Conservation (phyloP, 1,140 invertebrate genomes). For the Drosophila grimshawi region DNA sequence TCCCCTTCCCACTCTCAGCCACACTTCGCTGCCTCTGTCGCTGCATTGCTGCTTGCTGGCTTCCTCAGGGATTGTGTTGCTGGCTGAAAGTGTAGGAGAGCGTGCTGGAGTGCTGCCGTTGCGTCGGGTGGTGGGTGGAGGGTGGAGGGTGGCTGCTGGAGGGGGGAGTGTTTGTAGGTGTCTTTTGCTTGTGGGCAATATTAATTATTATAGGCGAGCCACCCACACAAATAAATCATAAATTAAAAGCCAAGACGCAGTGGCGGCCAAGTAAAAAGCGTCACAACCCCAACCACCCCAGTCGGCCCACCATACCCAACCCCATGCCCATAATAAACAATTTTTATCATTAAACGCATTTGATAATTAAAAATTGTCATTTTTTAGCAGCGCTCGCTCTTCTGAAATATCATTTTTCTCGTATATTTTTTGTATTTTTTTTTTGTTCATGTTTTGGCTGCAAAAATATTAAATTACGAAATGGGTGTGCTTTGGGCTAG, state of each 20-base stretch:
- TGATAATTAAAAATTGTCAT: slow-evolving; percentile 84
- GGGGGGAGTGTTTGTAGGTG: slow-evolving; percentile 18
- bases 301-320: neutral
- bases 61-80: slow-evolving; percentile 58
- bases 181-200: slow-evolving; percentile 71
- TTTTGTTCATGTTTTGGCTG: slow-evolving; percentile 27
- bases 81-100: slow-evolving; percentile 13
- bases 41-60: neutral
- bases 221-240: slow-evolving; percentile 81
- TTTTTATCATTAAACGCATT: slow-evolving; percentile 84
- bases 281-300: neutral
- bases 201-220: slow-evolving; percentile 80
- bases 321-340: slow-evolving; percentile 51
- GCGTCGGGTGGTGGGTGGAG: neutral
- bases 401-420: slow-evolving; percentile 57
- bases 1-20: neutral
- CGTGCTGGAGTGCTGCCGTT: too few species aligned
- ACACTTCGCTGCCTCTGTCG: neutral
- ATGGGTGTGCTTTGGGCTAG: slow-evolving; percentile 34
- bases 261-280: slow-evolving; percentile 39
- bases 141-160: neutral
- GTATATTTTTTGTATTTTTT: slow-evolving; percentile 23
- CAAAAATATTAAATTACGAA: slow-evolving; percentile 78
- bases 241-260: slow-evolving; percentile 72
- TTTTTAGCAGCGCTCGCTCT: slow-evolving; percentile 65